Percentiles rank a stretch among this genome's conserved stretches.
Conservation (phyloP, 2,113 vertebrate species). For the Passer montanus region DNA sequence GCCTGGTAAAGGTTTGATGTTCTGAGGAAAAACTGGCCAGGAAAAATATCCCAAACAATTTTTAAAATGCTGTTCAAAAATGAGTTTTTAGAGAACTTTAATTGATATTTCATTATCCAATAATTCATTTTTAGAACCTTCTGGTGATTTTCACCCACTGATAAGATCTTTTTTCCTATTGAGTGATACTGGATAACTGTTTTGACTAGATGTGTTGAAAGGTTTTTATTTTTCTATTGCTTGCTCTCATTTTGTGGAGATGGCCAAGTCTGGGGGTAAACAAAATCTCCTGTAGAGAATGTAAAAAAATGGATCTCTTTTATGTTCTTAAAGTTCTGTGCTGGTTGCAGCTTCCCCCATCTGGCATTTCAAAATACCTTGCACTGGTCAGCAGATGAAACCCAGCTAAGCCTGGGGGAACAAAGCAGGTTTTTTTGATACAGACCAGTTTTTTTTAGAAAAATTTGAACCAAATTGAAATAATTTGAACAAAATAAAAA, state of each 20-base stretch:
- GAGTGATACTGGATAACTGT: neutral
- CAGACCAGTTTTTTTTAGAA: neutral
- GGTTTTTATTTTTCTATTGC: neutral
- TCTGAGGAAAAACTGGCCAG: neutral
- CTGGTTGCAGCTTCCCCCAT: neutral
- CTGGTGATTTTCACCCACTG: neutral
- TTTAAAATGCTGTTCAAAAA: rapidly evolving
- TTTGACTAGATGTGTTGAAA: neutral
- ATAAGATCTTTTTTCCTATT: neutral
- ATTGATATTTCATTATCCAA: neutral
- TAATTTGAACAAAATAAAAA: neutral
- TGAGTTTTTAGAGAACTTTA: neutral
- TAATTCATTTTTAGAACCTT: neutral
- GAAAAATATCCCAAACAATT: neutral
- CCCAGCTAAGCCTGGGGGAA: neutral
- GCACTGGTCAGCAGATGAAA: neutral
- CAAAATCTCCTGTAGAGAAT: neutral
- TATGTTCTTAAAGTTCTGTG: neutral
- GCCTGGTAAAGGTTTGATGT: neutral
- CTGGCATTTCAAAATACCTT: neutral
- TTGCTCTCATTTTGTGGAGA: neutral
- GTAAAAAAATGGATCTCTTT: neutral
- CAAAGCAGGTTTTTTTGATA: neutral
- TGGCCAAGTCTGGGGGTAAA: neutral
- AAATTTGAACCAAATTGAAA: too few relatives aligned